Evolutionary conservation across 2,797 vertebrate species (phyloP).

Genomic region (Falco naumanni): DNA sequence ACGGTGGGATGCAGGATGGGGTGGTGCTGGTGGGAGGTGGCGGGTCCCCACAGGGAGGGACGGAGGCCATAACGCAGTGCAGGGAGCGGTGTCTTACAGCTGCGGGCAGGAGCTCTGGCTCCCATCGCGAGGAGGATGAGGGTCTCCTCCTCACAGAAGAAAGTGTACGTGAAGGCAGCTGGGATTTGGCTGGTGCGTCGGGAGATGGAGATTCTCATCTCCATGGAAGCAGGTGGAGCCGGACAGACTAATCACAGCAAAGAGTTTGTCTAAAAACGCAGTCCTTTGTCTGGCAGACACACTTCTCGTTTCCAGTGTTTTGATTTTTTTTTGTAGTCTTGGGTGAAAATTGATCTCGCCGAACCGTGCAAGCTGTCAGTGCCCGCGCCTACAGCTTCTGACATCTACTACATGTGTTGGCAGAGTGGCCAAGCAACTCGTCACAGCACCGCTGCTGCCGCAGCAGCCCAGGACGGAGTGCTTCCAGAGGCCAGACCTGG

Average conservation of each 20-base stretch:
- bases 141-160: not conserved
- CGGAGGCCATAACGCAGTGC: accelerated
- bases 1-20: accelerated
- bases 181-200: not conserved
- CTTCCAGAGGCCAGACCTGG: no score
- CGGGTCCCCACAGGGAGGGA: not conserved
- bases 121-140: no score
- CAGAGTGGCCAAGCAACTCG: no score
- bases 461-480: no score
- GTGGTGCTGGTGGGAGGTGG: not conserved
- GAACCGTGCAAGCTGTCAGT: accelerated
- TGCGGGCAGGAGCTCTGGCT: accelerated
- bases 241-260: not conserved
- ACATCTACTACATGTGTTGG: accelerated
- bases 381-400: accelerated
- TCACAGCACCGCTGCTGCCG: no score
- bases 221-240: not conserved
- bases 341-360: not conserved
- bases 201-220: not conserved
- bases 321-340: not conserved
- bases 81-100: not conserved
- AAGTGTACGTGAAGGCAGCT: accelerated
- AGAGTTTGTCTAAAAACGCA: not conserved
- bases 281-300: not conserved
- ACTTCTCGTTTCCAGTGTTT: not conserved